Evolutionary conservation across 2,888 invertebrate species (phyloP), one percentile per base, ranked within the genome.

Genomic region (Caenorhabditis afra): DNA sequence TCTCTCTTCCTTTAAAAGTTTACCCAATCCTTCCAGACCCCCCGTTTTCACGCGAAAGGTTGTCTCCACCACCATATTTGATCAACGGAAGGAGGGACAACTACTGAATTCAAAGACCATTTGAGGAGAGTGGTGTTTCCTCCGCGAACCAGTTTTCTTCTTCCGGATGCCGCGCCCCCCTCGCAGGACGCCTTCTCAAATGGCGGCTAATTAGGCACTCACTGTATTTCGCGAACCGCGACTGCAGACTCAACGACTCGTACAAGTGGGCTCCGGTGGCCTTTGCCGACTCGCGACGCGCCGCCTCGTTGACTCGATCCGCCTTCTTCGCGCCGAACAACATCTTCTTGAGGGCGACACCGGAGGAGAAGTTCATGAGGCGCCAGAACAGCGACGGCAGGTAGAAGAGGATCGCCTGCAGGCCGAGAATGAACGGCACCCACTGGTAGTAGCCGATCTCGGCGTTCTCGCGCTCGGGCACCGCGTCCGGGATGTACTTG

Each of bases 391-490:
- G 90, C 50, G 91, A 91, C 3, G 92, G 92, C 39, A 92, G 84
- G 86, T 91, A 91, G 87, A 92, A 92, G 18, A 92, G 84, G 55
- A 92, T 88, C n/a, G 91, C 92, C 84, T 92, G 92, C 50, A 91
- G 88, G 35, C 92, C 90, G n/a, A 92, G 90, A 67, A 90, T 87
- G 80, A 90, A 90, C 14, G 90, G 90, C 50, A 90, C 90, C 90
- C 90, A 90, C 77, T 90, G 92, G 89, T 91, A 92, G 89, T 77
- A 92, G 23, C 89, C 89, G 55, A 89, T 89, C 68, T 89, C 88
- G 20, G 81, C 66, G 14, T 75, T 79, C 57, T 86, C 84, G 16
- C 89, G 76, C 23, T 89, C 87, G 22, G 78, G 66, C 35, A 84
- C 81, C 68, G 82, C 81, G 47, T 82, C 80, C 3, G 90, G 90